phyloP scores from a whole-genome alignment of 1,140 invertebrate genomes.

The Zaprionus nigranus region DNA sequence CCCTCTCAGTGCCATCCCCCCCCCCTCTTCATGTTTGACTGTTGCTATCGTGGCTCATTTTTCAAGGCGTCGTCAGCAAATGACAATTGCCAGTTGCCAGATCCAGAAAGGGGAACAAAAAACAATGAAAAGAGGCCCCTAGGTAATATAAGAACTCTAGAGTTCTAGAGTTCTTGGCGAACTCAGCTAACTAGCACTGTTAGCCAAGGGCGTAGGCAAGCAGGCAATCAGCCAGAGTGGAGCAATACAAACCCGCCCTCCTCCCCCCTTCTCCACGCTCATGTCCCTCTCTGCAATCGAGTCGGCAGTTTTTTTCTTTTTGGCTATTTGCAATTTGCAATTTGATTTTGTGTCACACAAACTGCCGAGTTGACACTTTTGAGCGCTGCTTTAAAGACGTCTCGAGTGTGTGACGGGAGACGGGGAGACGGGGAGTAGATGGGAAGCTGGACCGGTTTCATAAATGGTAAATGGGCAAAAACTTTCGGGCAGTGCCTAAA shows the following conservation, averaged over 20 bases:
- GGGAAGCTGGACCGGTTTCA: slow-evolving; percentile 65
- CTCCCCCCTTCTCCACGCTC: not conserved
- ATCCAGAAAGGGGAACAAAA: slow-evolving; percentile 3
- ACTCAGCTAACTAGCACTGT: not conserved
- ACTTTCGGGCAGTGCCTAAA: slow-evolving; percentile 51
- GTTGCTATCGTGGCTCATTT: slow-evolving; percentile 13
- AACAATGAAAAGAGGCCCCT: not conserved
- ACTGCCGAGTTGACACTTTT: slow-evolving; percentile 45
- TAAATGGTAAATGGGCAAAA: slow-evolving; percentile 22
- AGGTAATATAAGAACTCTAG: slow-evolving; percentile 3
- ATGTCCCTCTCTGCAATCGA: not conserved
- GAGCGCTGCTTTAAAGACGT: not conserved
- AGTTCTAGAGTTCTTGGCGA: not conserved
- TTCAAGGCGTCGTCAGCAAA: slow-evolving; percentile 43
- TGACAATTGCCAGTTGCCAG: slow-evolving; percentile 23
- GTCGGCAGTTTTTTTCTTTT: slow-evolving; percentile 11
- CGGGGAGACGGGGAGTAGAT: not conserved
- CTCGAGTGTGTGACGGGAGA: slow-evolving; percentile 1
- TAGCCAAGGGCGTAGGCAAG: not conserved
- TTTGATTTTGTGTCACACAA: slow-evolving; percentile 31
- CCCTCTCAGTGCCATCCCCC: no score
- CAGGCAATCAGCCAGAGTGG: no score
- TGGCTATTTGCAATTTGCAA: slow-evolving; percentile 35
- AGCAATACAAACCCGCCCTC: no score
- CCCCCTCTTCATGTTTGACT: no score